Evolutionary conservation across 2,113 vertebrate species (phyloP).

Genomic region (Rattus rattus): DNA sequence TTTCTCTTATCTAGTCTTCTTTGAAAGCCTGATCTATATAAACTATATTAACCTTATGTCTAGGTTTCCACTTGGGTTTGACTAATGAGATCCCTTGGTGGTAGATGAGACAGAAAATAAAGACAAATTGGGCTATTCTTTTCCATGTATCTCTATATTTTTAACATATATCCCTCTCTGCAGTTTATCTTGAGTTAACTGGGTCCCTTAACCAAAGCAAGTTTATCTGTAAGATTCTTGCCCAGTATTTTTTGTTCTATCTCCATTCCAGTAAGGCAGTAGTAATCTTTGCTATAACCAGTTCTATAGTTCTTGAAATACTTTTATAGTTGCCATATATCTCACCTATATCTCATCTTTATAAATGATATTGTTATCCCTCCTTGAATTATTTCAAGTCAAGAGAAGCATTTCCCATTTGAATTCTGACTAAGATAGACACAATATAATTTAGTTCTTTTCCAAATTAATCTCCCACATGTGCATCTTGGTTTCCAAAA

Average conservation of each 20-base stretch:
- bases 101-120: slow-evolving; percentile 34
- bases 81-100: neutral
- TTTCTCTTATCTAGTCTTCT: neutral
- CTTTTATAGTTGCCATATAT: neutral
- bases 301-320: neutral
- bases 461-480: slow-evolving; percentile 55
- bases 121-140: neutral
- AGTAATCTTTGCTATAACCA: neutral
- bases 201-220: slow-evolving; percentile 3
- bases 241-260: neutral
- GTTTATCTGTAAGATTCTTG: neutral
- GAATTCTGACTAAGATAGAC: neutral
- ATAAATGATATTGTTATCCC: slow-evolving; percentile 29
- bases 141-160: neutral
- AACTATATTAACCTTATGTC: neutral
- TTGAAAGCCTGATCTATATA: slow-evolving; percentile 1
- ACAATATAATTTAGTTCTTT: slow-evolving; percentile 61
- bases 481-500: slow-evolving; percentile 50
- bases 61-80: slow-evolving; percentile 23
- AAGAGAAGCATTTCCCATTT: slow-evolving; percentile 55
- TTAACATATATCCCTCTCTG: neutral
- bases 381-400: slow-evolving; percentile 44
- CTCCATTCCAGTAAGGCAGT: neutral
- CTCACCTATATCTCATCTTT: slow-evolving; percentile 5
- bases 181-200: neutral